These are phyloP conservation scores for Mimachlamys varia DNA, from an alignment of 2,888 invertebrate genomes.

Conservation along the genomic window DNA sequence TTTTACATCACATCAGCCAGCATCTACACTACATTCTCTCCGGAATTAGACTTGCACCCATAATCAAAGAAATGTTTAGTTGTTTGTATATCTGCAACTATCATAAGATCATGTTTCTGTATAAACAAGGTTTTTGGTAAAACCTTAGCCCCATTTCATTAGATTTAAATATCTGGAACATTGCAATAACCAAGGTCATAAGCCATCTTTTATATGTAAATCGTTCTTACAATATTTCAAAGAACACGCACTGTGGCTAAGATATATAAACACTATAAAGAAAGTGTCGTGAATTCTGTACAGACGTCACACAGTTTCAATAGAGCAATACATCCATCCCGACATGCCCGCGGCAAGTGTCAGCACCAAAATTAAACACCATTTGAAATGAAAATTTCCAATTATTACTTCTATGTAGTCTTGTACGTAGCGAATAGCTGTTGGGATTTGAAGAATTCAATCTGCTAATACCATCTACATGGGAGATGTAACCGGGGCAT, in stretches of 20 bases:
- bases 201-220: neutral
- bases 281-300: neutral
- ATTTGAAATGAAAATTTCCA: slow-evolving; percentile 22
- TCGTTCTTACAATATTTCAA: neutral
- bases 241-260: neutral
- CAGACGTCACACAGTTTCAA: neutral
- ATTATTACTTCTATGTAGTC: slow-evolving; percentile 10
- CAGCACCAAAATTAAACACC: slow-evolving; percentile 22
- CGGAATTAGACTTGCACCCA: too few species aligned
- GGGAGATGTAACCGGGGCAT: slow-evolving; percentile 5
- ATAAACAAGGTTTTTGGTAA: too few species aligned
- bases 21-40: too few species aligned
- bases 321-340: neutral
- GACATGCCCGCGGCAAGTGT: neutral
- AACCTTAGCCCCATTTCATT: neutral
- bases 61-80: too few species aligned
- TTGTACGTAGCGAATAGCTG: neutral
- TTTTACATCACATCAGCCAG: too few species aligned
- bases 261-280: neutral
- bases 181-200: neutral
- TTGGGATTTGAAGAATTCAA: slow-evolving; percentile 36
- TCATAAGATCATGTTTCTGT: too few species aligned
- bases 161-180: neutral
- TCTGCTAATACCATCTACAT: slow-evolving; percentile 25
- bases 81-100: too few species aligned